These are phyloP conservation scores for Capromys pilorides DNA, from an alignment of 2,797 vertebrate species.

Conservation along the genomic window DNA sequence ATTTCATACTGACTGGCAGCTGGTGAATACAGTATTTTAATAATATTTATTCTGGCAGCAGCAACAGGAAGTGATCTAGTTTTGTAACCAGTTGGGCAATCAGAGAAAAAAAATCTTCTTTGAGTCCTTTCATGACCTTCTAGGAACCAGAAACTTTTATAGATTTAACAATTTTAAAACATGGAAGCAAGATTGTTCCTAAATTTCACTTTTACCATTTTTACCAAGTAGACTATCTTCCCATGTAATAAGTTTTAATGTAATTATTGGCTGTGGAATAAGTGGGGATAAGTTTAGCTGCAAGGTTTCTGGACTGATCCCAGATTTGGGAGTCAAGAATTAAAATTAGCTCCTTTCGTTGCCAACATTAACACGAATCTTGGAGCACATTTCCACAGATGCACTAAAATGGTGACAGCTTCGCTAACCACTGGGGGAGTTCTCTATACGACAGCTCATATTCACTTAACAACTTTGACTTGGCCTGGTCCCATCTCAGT, in stretches of 20 bases:
- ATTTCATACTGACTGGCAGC: constrained; percentile 57
- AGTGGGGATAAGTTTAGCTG: constrained; percentile 30
- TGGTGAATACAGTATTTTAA: constrained; percentile 68
- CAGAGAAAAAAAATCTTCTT: constrained; percentile 27
- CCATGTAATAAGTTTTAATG: constrained; percentile 47
- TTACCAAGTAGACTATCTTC: background rate
- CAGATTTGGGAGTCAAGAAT: constrained; percentile 69
- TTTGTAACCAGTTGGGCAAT: constrained; percentile 61
- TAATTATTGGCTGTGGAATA: constrained; percentile 48
- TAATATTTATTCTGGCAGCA: constrained; percentile 77
- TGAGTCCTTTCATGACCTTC: constrained; percentile 66
- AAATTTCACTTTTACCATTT: constrained; percentile 52
- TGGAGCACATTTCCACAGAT: constrained; percentile 63
- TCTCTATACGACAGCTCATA: constrained; percentile 26
- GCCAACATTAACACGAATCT: constrained; percentile 68
- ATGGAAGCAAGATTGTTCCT: background rate
- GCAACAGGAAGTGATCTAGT: constrained; percentile 60
- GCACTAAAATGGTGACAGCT: constrained; percentile 61
- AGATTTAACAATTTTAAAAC: constrained; percentile 60
- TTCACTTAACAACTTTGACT: constrained; percentile 52
- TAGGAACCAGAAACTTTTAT: constrained; percentile 65
- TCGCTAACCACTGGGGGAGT: constrained; percentile 61
- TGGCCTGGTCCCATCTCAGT: constrained; percentile 63
- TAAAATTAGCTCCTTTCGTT: constrained; percentile 66
- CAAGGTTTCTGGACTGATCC: constrained; percentile 64